Evolutionary conservation across 1,140 invertebrate genomes (phyloP), one percentile per base, ranked within the genome.

Genomic region (Episyrphus balteatus): DNA sequence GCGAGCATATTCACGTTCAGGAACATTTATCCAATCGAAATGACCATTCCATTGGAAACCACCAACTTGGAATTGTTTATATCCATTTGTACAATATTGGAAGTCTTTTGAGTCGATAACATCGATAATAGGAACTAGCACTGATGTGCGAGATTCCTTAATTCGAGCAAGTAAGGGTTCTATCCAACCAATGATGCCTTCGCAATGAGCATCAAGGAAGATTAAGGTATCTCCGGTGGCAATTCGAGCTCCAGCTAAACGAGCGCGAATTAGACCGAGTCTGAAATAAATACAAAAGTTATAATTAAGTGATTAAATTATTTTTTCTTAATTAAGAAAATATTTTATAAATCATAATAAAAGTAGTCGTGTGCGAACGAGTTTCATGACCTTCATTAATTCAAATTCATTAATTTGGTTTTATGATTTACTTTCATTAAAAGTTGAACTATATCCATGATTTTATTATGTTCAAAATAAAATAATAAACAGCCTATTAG

Each of bases 161-260:
- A 95, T 87, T 49, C 89, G 72, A 51, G 84, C 75, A 38, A 97
- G 69, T 39, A 97, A 66, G 3, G 93, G 93, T 63, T 94, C 84
- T 46, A 93, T 73, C 89, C 88, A 93, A 58, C 82, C 75, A 42
- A 73, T 58, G 48, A 78, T 82, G n/a, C 79, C 81, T 77, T 97
- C 92, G 73, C 92, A 95, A 68, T 97, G 93, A n/a, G 92, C 89
- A 72, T 97, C 93, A 33, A 95, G 73, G 68, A 96, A 95, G n/a
- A 94, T 75, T 14, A 97, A 70, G 17, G 92, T 86, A 65, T 94
- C 82, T 1, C 88, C 90, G 3, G 66, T 70, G 8, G 91, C 87
- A 40, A 73, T 70, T 43, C 79, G 74, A 2, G 91, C 90, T 18
- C 92, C 92, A 41, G 76, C 75, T 46, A 95, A 71, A 41, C 92